A percentile compares a stretch with the other conserved stretches of the same genome.
phyloP scores from a whole-genome alignment of 2,113 vertebrate genomes.

The Phasianus colchicus region DNA sequence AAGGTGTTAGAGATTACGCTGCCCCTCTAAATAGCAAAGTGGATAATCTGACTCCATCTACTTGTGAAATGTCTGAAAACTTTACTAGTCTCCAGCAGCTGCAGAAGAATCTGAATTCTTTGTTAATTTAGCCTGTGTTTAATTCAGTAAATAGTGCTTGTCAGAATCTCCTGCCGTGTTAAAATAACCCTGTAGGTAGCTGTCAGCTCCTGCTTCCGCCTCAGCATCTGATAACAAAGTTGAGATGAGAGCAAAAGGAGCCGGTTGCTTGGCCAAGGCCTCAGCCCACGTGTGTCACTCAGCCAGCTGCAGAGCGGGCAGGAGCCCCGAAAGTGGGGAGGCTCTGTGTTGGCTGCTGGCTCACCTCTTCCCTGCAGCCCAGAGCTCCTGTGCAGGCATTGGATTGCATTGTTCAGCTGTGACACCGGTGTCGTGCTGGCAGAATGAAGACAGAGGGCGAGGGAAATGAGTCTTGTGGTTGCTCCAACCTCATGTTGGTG shows the following conservation, averaged over 20 bases:
- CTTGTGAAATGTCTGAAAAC: not conserved
- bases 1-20: not conserved
- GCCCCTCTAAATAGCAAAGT: not conserved
- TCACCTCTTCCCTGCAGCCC: not conserved
- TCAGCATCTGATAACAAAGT: not conserved
- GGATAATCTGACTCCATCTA: fast-evolving
- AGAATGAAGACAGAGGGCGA: not conserved
- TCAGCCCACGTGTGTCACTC: not conserved
- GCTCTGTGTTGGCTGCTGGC: not conserved
- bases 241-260: not conserved
- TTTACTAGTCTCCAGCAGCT: not conserved
- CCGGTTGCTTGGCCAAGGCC: not conserved
- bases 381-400: not conserved
- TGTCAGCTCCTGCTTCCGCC: not conserved
- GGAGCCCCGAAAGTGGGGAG: fast-evolving
- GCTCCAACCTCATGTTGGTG: not conserved
- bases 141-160: not conserved
- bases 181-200: fast-evolving
- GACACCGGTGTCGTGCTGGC: fast-evolving
- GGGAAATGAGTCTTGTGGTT: not conserved
- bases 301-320: not conserved
- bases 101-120: not conserved
- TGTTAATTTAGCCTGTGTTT: not conserved
- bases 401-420: fast-evolving
- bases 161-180: not conserved